Conservation (phyloP, 2,797 vertebrate species). For the Balearica regulorum region DNA sequence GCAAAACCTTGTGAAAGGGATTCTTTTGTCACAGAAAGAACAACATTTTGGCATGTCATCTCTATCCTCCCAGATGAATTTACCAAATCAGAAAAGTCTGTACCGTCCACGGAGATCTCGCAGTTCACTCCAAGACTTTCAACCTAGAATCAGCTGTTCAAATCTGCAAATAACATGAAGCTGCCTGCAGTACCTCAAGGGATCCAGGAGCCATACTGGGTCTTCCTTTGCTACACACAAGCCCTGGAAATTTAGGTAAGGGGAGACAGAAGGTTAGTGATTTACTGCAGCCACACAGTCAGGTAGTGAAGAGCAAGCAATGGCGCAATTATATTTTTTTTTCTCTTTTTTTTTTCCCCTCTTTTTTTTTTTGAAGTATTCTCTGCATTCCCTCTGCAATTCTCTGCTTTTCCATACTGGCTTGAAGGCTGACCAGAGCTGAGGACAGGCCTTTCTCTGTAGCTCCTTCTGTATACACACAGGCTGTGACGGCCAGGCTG, state of each 20-base stretch:
- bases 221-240: background rate
- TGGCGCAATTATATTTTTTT: rapidly evolving
- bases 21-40: background rate
- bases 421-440: background rate
- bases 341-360: too few relatives aligned
- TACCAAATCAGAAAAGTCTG: background rate
- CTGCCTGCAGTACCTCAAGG: background rate
- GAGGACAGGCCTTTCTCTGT: background rate
- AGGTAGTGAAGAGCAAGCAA: background rate
- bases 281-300: background rate
- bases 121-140: background rate
- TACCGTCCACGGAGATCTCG: background rate
- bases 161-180: background rate
- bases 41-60: background rate
- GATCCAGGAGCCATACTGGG: background rate
- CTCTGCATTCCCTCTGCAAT: background rate
- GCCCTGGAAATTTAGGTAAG: background rate
- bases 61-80: background rate
- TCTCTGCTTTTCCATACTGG: background rate
- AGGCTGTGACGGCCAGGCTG: background rate
- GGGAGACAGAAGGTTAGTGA: background rate
- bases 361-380: background rate
- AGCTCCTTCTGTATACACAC: background rate
- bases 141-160: background rate
- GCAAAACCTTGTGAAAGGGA: background rate